A percentile compares a stretch with the other conserved stretches of the same genome.
Conservation (phyloP, 2,797 vertebrate genomes). For the Allobates femoralis region DNA sequence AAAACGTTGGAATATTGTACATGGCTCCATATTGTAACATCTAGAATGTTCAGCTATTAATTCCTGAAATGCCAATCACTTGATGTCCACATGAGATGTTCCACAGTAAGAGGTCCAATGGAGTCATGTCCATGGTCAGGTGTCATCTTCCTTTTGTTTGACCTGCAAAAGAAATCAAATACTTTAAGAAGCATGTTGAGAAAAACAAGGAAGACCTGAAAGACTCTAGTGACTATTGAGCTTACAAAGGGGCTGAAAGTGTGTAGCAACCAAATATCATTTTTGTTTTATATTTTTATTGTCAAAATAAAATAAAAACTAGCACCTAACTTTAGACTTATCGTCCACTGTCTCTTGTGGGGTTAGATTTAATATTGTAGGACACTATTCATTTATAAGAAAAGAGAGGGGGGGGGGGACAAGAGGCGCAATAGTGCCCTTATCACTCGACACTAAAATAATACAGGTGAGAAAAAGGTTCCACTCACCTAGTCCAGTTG, state of each 20-base stretch:
- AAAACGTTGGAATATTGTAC: background rate
- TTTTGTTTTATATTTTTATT: background rate
- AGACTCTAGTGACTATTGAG: background rate
- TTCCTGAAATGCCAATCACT: background rate
- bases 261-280: background rate
- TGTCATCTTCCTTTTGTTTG: conserved; percentile 17
- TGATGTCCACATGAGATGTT: background rate
- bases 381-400: no score
- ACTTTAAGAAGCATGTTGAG: background rate
- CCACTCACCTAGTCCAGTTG: no score
- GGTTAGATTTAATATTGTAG: no score
- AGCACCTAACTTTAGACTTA: no score
- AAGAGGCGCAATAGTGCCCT: no score
- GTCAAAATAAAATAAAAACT: no score
- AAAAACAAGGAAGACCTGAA: background rate
- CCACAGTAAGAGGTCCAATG: background rate
- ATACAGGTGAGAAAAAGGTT: no score
- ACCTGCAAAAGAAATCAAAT: conserved; percentile 25
- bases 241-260: background rate
- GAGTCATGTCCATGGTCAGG: background rate
- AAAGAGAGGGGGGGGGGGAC: no score
- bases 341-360: no score
- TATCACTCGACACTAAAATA: no score
- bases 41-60: background rate
- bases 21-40: background rate